Percentiles rank a stretch among this genome's conserved stretches.
Evolutionary conservation across 2,888 invertebrate genomes (phyloP).

Genomic region (Dasypolia templi): DNA sequence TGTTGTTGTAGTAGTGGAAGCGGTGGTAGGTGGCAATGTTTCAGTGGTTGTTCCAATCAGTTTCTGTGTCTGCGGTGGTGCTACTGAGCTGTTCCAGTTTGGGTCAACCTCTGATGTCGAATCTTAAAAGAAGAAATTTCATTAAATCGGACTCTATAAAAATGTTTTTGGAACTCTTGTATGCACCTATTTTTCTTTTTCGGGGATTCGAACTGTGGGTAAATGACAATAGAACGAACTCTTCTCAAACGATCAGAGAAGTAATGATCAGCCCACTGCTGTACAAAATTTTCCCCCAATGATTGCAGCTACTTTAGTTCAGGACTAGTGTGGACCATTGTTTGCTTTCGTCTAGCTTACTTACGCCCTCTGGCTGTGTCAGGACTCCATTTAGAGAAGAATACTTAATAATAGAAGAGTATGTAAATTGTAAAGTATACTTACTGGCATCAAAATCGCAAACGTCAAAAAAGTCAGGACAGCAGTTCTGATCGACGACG

Average conservation of each 20-base stretch:
- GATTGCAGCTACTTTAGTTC: background rate
- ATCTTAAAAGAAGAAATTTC: constrained; percentile 8
- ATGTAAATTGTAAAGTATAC: background rate
- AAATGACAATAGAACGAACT: background rate
- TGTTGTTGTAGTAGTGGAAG: constrained; percentile 44
- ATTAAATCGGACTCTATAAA: background rate
- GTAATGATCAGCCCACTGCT: background rate
- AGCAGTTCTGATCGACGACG: constrained; percentile 90
- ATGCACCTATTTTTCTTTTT: background rate
- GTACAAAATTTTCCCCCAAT: too few species aligned
- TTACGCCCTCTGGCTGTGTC: background rate
- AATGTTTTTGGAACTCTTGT: background rate
- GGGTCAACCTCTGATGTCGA: constrained; percentile 1
- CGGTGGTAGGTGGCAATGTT: constrained; percentile 22
- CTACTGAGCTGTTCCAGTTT: constrained; percentile 22
- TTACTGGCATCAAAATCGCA: constrained; percentile 83
- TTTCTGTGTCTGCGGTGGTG: constrained; percentile 75
- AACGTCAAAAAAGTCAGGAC: constrained; percentile 91
- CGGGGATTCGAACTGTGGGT: background rate
- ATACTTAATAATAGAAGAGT: background rate
- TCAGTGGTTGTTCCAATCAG: constrained; percentile 69
- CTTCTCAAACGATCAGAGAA: background rate
- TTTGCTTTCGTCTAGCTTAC: background rate
- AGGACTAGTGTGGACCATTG: background rate
- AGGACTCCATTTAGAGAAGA: background rate